Evolutionary conservation across 2,797 vertebrate genomes (phyloP), one percentile per base, ranked within the genome.

Genomic region (Ctenosaura bakeri): DNA sequence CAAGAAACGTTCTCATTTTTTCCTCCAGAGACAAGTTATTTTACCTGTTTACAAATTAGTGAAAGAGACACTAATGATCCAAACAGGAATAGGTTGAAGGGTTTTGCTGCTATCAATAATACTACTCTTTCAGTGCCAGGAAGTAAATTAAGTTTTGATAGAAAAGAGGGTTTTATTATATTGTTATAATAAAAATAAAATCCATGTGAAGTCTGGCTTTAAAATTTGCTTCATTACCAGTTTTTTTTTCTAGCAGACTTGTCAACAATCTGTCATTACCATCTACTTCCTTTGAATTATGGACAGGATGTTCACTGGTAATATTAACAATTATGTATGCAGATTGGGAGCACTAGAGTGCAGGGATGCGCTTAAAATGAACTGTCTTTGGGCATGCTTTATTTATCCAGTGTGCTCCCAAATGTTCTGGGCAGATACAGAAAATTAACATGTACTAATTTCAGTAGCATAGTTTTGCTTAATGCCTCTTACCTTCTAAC

Each of bases 31-130:
- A 88, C 54, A 42, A 14, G 56, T 66, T 93, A 46, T 87, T 95
- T 93, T 90, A 94, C 92, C 94, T 98, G 97, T 97, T 97, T 97
- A 96, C 96, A 91, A 91, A 93, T 84, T 66, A 93, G 10, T 69
- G 84, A 77, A 90, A 93, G 69, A 88, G 93, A 91, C 93, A 95
- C 94, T 97, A 96, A 96, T 95, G 95, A 96, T 94, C 92, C 95
- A 95, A 96, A 91, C 89, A 94, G 73, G 88, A 76, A 81, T 78
- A 91, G 92, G 90, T 77, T 85, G n/a, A 86, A 91, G 85, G 81
- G 62, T 64, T 50, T 56, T 78, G 83, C 26, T 10, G 26, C 32
- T 92, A 88, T 50, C n/a, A 83, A 76, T 79, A 85, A 50, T 78
- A 2, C 50, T 82, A 62, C 88, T 0, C 71, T 38, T 90, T 35